phyloP scores from a whole-genome alignment of 2,113 vertebrate genomes.

The Spea multiplicata region DNA sequence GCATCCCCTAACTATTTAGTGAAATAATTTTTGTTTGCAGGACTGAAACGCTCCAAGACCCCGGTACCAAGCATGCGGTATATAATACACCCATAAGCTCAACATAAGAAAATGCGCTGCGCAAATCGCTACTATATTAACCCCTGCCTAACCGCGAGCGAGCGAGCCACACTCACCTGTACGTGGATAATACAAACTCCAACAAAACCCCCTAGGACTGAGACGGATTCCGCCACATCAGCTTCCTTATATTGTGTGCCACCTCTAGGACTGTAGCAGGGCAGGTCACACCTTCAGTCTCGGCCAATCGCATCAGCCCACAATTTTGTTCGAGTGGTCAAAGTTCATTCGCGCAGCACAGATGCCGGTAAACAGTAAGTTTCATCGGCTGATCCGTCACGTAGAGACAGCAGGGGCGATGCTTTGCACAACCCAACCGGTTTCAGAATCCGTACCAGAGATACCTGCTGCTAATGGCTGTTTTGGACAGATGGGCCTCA shows the following conservation, averaged over 20 bases:
- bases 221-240: not conserved
- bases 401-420: no score
- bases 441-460: no score
- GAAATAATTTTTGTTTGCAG: no score
- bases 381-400: no score
- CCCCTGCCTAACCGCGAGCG: not conserved
- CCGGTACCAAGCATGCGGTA: not conserved
- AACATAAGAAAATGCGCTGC: not conserved
- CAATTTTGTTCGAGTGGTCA: not conserved
- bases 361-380: not conserved
- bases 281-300: not conserved
- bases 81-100: not conserved
- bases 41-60: not conserved
- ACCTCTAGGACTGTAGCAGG: not conserved
- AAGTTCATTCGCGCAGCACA: not conserved
- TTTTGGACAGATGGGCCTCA: no score
- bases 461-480: no score
- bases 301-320: not conserved
- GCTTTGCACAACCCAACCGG: no score
- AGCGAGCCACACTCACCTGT: not conserved
- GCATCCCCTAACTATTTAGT: no score
- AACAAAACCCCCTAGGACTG: not conserved
- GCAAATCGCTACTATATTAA: not conserved
- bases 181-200: not conserved
- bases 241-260: slow-evolving; percentile 7